Evolutionary conservation across 1,140 invertebrate genomes (phyloP).

Genomic region (Calliphora vicina): DNA sequence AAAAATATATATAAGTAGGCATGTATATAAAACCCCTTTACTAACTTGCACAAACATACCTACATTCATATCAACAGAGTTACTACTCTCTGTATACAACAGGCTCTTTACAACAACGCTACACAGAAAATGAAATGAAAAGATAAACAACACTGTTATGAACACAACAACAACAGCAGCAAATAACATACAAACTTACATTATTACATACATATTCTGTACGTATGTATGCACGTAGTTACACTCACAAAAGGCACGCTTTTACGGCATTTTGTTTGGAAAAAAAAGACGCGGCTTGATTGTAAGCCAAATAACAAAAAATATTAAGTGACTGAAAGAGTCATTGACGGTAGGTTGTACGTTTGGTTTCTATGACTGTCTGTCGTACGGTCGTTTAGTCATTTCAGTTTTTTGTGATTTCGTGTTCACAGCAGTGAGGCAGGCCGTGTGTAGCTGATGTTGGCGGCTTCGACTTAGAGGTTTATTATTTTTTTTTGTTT

Average conservation of each 20-base stretch:
- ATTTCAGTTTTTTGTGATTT: neutral
- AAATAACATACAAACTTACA: neutral
- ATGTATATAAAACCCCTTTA: neutral
- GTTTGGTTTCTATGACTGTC: neutral
- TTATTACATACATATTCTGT: neutral
- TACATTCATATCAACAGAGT: neutral
- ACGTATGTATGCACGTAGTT: neutral
- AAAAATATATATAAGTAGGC: too few species aligned
- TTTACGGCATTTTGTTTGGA: constrained; percentile 10
- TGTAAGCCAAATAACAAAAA: neutral
- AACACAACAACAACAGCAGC: neutral
- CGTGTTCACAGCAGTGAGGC: neutral
- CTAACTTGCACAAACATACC: neutral
- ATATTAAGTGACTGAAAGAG: neutral
- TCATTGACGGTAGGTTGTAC: neutral
- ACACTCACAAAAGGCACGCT: constrained; percentile 8
- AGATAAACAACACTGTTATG: neutral
- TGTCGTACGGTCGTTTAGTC: neutral
- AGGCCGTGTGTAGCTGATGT: neutral
- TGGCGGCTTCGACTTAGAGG: constrained; percentile 6
- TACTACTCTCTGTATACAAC: neutral
- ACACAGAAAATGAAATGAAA: neutral
- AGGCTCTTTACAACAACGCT: constrained; percentile 8
- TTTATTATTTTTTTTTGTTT: neutral
- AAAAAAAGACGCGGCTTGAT: constrained; percentile 7